Evolutionary conservation across 2,113 vertebrate genomes (phyloP).

Genomic region (Oenanthe oenanthe): DNA sequence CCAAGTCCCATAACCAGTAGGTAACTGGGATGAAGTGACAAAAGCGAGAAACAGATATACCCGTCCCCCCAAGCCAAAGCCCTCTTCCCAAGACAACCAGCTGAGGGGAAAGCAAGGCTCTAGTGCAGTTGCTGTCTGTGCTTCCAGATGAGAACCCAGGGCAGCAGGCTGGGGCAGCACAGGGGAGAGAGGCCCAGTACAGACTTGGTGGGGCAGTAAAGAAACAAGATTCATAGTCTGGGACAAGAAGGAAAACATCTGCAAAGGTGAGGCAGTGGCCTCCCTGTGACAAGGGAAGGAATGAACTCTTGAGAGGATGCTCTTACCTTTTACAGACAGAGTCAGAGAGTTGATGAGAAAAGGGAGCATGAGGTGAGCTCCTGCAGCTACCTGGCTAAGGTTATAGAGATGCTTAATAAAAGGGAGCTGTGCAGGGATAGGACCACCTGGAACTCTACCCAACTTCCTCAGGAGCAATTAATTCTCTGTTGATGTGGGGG

Average conservation of each 20-base stretch:
- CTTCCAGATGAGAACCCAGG: conserved; percentile 2
- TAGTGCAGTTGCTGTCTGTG: not conserved
- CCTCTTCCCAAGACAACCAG: conserved; percentile 52
- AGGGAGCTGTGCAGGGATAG: conserved; percentile 1
- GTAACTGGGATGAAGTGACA: conserved; percentile 66
- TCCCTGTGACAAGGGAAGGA: conserved; percentile 1
- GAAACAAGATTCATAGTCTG: not conserved
- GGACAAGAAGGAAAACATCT: not conserved
- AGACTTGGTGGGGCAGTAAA: not conserved
- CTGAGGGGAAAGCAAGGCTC: conserved; percentile 16
- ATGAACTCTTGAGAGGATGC: not conserved
- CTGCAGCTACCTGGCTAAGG: not conserved
- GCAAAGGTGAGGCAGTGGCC: conserved; percentile 29
- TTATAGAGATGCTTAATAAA: not conserved
- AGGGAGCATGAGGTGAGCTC: not conserved
- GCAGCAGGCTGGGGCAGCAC: not conserved
- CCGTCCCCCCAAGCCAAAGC: conserved; percentile 47
- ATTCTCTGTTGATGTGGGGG: not conserved
- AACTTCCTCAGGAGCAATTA: not conserved
- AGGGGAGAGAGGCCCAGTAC: not conserved
- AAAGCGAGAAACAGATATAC: conserved; percentile 57
- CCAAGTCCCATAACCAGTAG: conserved; percentile 65
- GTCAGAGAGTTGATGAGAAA: not conserved
- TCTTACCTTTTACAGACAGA: conserved; percentile 33
- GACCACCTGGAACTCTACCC: conserved; percentile 1